Percentiles rank a stretch among this genome's conserved stretches.
These are phyloP conservation scores for Halcyon badia DNA, from an alignment of 2,797 vertebrate species.

Conservation along the genomic window DNA sequence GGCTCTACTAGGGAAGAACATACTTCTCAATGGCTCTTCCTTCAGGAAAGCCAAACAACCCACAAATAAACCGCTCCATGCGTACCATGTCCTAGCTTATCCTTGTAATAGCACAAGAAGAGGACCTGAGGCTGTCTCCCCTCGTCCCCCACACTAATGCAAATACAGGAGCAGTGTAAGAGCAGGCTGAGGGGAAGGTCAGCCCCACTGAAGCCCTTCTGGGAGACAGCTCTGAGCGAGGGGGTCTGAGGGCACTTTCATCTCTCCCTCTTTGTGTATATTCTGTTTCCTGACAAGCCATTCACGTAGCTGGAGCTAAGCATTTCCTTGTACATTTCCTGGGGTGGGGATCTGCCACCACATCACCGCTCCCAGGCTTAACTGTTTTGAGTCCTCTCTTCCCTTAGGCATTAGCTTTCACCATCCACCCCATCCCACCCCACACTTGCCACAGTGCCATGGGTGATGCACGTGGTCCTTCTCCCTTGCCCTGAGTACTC, in stretches of 20 bases:
- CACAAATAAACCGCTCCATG: background rate
- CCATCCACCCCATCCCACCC: background rate
- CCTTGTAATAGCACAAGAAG: background rate
- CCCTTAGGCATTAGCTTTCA: background rate
- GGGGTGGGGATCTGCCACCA: background rate
- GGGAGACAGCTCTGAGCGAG: background rate
- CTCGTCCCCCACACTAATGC: background rate
- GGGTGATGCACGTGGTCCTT: accelerated
- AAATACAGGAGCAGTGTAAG: background rate
- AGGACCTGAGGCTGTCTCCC: background rate
- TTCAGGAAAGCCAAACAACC: conserved; percentile 23
- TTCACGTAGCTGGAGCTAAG: background rate
- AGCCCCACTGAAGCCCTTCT: background rate
- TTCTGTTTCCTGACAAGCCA: background rate
- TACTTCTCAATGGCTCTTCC: background rate
- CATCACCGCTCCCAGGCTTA: background rate
- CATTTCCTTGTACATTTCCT: background rate
- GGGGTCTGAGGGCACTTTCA: background rate
- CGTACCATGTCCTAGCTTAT: background rate
- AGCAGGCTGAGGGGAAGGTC: background rate
- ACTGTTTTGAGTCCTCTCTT: background rate
- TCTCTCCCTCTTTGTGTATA: background rate
- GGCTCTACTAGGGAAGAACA: background rate
- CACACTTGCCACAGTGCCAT: accelerated
- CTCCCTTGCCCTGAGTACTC: background rate